Evolutionary conservation across 2,888 invertebrate species (phyloP).

Genomic region (Pimpla rufipes): DNA sequence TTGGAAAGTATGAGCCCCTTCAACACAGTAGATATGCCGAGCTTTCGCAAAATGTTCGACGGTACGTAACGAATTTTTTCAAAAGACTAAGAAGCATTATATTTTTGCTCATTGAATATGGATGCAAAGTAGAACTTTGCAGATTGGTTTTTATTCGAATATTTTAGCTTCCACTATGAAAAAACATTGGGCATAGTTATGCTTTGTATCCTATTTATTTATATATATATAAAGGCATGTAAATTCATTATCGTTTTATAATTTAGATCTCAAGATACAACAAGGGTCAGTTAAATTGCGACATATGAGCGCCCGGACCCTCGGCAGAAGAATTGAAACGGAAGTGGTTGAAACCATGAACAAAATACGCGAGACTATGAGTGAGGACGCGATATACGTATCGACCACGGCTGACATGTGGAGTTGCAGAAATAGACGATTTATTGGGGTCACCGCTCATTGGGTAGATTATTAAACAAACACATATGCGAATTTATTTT

Average conservation of each 20-base stretch:
- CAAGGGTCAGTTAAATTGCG: conserved; percentile 1
- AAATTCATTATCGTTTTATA: background rate
- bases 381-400: conserved; percentile 19
- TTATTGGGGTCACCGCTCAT: conserved; percentile 39
- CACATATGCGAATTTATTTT: conserved; percentile 1
- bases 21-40: conserved; percentile 41
- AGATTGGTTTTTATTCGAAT: conserved; percentile 13
- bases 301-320: background rate
- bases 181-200: background rate
- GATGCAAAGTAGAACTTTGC: background rate
- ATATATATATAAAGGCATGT: background rate
- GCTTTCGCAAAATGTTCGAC: conserved; percentile 40
- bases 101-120: conserved; percentile 16
- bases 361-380: conserved; percentile 25
- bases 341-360: conserved; percentile 9
- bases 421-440: conserved; percentile 36
- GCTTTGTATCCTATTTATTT: background rate
- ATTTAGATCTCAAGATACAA: conserved; percentile 11
- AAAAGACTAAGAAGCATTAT: conserved; percentile 14
- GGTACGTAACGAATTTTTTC: conserved; percentile 20
- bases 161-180: background rate
- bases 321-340: conserved; percentile 18
- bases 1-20: conserved; percentile 39
- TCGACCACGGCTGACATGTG: conserved; percentile 42
- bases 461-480: conserved; percentile 14